Conservation (phyloP, 2,888 invertebrate species). For the Schrankia costaestrigalis region DNA sequence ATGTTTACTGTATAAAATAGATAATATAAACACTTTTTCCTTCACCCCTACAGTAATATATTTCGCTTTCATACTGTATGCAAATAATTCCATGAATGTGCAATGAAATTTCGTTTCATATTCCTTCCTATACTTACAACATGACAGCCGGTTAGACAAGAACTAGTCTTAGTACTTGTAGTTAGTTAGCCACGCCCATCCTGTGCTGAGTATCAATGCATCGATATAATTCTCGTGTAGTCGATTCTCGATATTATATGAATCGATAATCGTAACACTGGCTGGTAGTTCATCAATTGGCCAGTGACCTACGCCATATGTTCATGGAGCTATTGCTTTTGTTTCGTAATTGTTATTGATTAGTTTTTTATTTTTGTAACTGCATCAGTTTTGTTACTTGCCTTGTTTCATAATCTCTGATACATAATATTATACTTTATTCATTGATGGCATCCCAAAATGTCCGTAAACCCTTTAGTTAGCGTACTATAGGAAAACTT, state of each 20-base stretch:
- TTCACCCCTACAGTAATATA: constrained; percentile 1
- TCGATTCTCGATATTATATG: constrained; percentile 43
- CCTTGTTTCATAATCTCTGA: no score
- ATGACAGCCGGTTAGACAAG: constrained; percentile 32
- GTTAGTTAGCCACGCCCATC: constrained; percentile 49
- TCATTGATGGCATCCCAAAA: no score
- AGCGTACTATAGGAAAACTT: no score
- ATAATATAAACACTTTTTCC: no score
- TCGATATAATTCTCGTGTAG: constrained; percentile 37
- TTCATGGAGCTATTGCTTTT: constrained; percentile 23
- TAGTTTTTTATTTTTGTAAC: constrained; percentile 2
- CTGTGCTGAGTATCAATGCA: constrained; percentile 34
- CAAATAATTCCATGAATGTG: constrained; percentile 21
- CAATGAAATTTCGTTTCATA: constrained; percentile 45
- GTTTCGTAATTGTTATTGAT: constrained; percentile 14
- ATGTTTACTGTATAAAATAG: no score
- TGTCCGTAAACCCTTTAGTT: no score
- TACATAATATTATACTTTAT: no score
- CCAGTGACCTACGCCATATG: constrained; percentile 53
- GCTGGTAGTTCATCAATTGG: constrained; percentile 43
- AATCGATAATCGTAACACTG: constrained; percentile 49
- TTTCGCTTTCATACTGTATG: constrained; percentile 9
- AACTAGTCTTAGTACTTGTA: constrained; percentile 56
- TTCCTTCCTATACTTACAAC: constrained; percentile 45
- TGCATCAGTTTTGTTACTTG: neutral